phyloP scores from a whole-genome alignment of 2,888 invertebrate genomes.

The Drosophila glabriapex region DNA sequence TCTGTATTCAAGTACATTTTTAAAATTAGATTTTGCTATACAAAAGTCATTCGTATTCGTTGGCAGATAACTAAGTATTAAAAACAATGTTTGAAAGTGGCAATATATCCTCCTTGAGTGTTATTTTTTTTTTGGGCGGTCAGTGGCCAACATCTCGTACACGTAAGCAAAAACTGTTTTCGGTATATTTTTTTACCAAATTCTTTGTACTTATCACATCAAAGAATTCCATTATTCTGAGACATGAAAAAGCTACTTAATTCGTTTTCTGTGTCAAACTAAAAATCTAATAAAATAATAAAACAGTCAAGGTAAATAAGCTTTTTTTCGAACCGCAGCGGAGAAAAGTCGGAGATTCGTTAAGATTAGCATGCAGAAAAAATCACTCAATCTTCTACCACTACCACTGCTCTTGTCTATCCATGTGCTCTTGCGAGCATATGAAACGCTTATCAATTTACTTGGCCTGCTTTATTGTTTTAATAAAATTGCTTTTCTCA shows the following conservation, averaged over 20 bases:
- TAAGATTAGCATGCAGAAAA: constrained; percentile 9
- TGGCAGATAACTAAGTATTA: neutral
- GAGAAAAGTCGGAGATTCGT: constrained; percentile 20
- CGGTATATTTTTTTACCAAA: no score
- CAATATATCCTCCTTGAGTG: no score
- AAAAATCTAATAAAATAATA: constrained; percentile 34
- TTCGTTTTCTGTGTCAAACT: constrained; percentile 21
- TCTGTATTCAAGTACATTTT: neutral
- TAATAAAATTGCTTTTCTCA: constrained; percentile 52
- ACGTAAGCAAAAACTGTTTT: no score
- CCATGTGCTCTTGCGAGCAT: constrained; percentile 12
- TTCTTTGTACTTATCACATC: neutral
- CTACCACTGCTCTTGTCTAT: neutral
- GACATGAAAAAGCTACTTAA: neutral
- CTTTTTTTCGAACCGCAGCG: neutral
- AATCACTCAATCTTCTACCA: constrained; percentile 7
- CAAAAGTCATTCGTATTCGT: neutral
- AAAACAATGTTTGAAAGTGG: neutral
- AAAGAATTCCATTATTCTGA: constrained; percentile 5
- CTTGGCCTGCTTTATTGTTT: constrained; percentile 52
- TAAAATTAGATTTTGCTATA: neutral
- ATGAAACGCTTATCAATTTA: constrained; percentile 62
- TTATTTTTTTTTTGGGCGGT: neutral
- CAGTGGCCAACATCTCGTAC: no score
- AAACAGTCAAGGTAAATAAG: constrained; percentile 7